Evolutionary conservation across 2,888 invertebrate species (phyloP), one percentile per base, ranked within the genome.

Genomic region (Drosophila borborema): DNA sequence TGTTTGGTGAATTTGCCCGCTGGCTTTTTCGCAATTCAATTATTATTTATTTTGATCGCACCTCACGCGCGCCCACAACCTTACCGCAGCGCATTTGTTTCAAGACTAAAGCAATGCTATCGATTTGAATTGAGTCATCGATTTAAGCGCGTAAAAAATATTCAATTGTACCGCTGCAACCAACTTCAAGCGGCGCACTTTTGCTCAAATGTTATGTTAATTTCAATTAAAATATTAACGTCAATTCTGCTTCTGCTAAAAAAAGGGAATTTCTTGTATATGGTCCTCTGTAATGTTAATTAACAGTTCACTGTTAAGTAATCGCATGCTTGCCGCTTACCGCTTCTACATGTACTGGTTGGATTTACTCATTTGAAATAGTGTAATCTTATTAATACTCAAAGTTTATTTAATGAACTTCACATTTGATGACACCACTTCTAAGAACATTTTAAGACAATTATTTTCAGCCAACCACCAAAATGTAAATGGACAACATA

Each of bases 1-100:
- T 28, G n/a, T 51, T 60, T 70, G 20, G 7, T 38, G 43, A 43
- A 38, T 48, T 40, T 40, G 51, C 36, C 55, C 60, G 43, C 34
- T 49, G 56, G 49, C 20, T 49, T 51, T 46, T 23, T 66, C 72
- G 76, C 64, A 62, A 67, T 51, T 71, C 58, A 63, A 46, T 64
- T n/a, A 45, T 18, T 16, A 41, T 38, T 14, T 23, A 23, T 23
- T 18, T 20, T 14, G 36, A 1, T 4, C 3, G 5, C 10, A 45
- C 9, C 36, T 16, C n/a, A 56, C 64, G 38, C 71, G 62, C 64
- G 48, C 16, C 23, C 16, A 40, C 62, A 64, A 80, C 77, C 77
- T 77, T 58, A 67, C 67, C 80, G 64, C 10, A 64, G 62, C 59
- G 79, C 80, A 75, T 64, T 79, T 79, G 66, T 59, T 79, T 10